Evolutionary conservation across 2,888 invertebrate species (phyloP), one percentile per base, ranked within the genome.

Genomic region (Drosophila mulleri): DNA sequence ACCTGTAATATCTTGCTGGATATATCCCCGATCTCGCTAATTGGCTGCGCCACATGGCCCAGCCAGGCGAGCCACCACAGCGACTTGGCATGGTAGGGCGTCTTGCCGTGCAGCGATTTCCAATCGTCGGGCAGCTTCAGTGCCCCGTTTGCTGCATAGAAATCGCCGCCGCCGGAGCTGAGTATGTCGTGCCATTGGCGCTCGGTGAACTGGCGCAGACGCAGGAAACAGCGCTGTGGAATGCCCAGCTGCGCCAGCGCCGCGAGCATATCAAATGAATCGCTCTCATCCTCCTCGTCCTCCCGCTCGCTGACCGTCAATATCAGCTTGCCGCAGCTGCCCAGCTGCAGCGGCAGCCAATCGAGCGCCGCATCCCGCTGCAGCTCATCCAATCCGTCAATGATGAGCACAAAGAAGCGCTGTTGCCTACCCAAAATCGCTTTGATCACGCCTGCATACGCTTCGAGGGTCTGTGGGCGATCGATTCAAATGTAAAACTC

Each of bases 291-390:
- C 29, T 78, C 78, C 23, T 78, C 80, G n/a, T 78, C 79, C 54
- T 75, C 82, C 29, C 65, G 26, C 39, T 85, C 88, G 39, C 90
- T 89, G 59, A 92, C 69, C 6, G 96, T 96, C 83, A 97, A 93
- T 67, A 98, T 95, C 85, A 98, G 93, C 93, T 96, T 96, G 58
- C 96, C 95, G 90, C 96, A 95, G 62, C 95, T 94, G 6, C 97
- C 96, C 75, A 97, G 93, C 56, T 95, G 94, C 60, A 94, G 94
- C 8, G 97, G 97, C 78, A 98, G 93, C 98, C 98, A 98, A 72
- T 95, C 94, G 42, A 96, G 94, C 88, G 94, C 93, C 0, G 80
- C 79, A 54, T 90, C 90, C 16, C 78, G 68, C 48, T 90, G 72
- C 63, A 93, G 94, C 90, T 95, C 95, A 90, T 96, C 96, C 48